Evolutionary conservation across 2,113 vertebrate genomes (phyloP).

Genomic region (Ophiodon elongatus): DNA sequence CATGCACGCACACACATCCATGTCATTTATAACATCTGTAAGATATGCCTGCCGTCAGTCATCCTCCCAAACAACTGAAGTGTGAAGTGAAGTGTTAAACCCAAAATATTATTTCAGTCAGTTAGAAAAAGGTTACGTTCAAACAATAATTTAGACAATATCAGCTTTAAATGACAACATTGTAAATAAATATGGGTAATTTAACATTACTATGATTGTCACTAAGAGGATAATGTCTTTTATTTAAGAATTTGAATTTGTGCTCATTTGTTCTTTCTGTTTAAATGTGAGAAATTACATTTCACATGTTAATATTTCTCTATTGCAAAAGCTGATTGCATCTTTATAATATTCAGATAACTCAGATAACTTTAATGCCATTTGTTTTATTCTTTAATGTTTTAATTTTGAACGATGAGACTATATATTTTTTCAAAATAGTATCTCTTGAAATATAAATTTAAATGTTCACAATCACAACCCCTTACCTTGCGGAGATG

Average conservation of each 20-base stretch:
- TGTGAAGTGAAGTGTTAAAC: conserved; percentile 20
- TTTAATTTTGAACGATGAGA: neutral
- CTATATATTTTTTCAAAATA: neutral
- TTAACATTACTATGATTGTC: conserved; percentile 6
- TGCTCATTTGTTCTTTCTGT: neutral
- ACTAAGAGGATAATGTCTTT: neutral
- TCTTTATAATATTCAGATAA: neutral
- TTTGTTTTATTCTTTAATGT: neutral
- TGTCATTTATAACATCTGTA: conserved; percentile 57
- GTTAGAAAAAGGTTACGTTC: conserved; percentile 19
- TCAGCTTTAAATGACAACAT: conserved; percentile 22
- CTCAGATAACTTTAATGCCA: accelerated
- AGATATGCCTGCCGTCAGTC: conserved; percentile 46
- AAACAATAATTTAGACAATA: conserved; percentile 8
- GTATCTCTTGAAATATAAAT: neutral
- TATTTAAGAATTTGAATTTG: neutral
- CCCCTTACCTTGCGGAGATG: neutral
- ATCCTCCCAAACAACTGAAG: conserved; percentile 34
- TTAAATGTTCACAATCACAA: neutral
- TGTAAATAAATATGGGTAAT: conserved; percentile 26
- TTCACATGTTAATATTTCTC: neutral
- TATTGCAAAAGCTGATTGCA: neutral
- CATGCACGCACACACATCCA: conserved; percentile 24
- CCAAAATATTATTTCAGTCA: conserved; percentile 20
- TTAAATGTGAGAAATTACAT: neutral